phyloP scores from a whole-genome alignment of 1,140 invertebrate species.

The Cotesia vestalis region DNA sequence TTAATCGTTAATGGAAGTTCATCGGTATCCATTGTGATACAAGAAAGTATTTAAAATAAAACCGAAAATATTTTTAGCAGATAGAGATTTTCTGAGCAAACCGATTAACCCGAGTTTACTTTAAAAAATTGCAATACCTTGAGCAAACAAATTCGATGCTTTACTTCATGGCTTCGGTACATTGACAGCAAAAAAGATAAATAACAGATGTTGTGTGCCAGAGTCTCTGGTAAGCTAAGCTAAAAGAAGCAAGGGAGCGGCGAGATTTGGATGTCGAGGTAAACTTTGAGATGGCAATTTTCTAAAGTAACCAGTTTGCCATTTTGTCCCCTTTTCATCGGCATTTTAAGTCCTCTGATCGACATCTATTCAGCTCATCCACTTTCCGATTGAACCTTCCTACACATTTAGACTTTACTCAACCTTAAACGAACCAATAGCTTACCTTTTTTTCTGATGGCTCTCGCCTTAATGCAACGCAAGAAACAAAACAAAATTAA shows the following conservation, averaged over 20 bases:
- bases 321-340: conserved; percentile 4
- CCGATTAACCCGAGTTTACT: conserved; percentile 10
- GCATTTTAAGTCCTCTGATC: conserved; percentile 3
- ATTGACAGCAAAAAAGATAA: no score
- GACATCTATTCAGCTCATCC: conserved; percentile 12
- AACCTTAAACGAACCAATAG: no score
- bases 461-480: neutral
- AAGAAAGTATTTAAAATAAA: neutral
- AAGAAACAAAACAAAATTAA: neutral
- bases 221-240: neutral
- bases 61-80: neutral
- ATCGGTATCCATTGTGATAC: no score
- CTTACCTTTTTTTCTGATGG: neutral
- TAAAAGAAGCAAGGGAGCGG: neutral
- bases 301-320: conserved; percentile 31
- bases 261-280: conserved; percentile 6
- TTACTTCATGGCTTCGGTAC: no score
- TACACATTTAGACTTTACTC: neutral
- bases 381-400: neutral
- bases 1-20: no score
- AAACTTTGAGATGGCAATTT: conserved; percentile 29
- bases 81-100: neutral
- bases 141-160: neutral
- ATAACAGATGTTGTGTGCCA: neutral
- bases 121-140: conserved; percentile 21